Evolutionary conservation across 2,113 vertebrate species (phyloP), one percentile per base, ranked within the genome.

Genomic region (Peucedramus taeniatus): DNA sequence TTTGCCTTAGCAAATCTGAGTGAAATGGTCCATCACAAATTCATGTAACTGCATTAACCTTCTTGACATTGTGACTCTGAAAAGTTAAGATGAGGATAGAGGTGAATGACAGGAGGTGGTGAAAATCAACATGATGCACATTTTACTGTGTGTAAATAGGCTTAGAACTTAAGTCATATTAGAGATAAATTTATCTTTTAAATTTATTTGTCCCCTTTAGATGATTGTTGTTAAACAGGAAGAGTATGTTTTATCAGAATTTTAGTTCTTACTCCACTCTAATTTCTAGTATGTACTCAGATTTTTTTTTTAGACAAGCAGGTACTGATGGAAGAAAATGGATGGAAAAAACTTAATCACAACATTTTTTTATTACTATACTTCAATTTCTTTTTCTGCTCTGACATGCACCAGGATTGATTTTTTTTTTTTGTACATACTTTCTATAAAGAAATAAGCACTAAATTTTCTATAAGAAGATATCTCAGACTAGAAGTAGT

Each of bases 1-100:
- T 89, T 94, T 95, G 44, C 76, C 70, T 56, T 92, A 54, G 72
- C 39, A 3, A 89, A 95, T 87, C 45, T 82, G 72, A 78, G 54
- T 69, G 85, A 92, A 95, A 93, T 89, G 65, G 72, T 84, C 90
- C 71, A 60, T 95, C 72, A 79, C 64, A 91, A 94, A 97, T 94
- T 89, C 86, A 80, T 89, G 74, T 95, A 89, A 71, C 85, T 71
- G 37, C 88, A 87, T 92, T 94, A 95, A 85, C 92, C 65, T 94
- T 79, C 61, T 80, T 94, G 80, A 91, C 63, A 83, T 50, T 65
- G 40, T 92, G 59, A 79, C 28, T 87, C 78, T 86, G 64, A 68
- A 69, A 95, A 87, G 37, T 89, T 72, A 72, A 83, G 87, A 35
- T 22, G 28, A 75, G 9, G 40, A 80, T 26, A 90, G 27, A 83